Evolutionary conservation across 1,140 invertebrate species (phyloP).

Genomic region (Adelges cooleyi): DNA sequence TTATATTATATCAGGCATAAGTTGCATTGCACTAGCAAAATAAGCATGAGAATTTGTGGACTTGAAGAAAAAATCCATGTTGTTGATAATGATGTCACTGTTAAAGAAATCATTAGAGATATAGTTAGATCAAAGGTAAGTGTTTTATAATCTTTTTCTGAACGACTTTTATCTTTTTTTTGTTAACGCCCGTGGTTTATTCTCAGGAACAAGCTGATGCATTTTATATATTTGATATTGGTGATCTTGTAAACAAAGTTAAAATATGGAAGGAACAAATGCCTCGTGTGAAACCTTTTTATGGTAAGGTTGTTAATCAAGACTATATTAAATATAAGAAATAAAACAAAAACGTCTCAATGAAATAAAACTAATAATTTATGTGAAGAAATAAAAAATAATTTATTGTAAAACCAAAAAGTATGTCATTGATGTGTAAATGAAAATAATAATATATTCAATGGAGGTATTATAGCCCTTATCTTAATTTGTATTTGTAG

Average conservation of each 20-base stretch:
- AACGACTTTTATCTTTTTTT: too few species aligned
- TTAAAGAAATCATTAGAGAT: slow-evolving; percentile 7
- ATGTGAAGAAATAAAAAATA: too few species aligned
- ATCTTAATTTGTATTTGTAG: too few species aligned
- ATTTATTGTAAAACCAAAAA: too few species aligned
- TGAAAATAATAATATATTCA: too few species aligned
- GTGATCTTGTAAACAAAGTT: slow-evolving; percentile 75
- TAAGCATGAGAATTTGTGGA: slow-evolving; percentile 1
- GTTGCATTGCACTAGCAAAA: slow-evolving; percentile 2
- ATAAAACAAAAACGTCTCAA: not conserved
- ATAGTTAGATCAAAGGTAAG: slow-evolving; percentile 26
- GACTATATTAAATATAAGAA: not conserved
- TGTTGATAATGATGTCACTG: slow-evolving; percentile 17
- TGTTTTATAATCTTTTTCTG: too few species aligned
- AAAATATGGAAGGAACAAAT: slow-evolving; percentile 70
- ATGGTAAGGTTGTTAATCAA: slow-evolving; percentile 51
- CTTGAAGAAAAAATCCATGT: slow-evolving; percentile 7
- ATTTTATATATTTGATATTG: slow-evolving; percentile 89
- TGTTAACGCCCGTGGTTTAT: too few species aligned
- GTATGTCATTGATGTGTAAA: too few species aligned
- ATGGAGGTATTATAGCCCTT: too few species aligned
- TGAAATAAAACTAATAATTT: slow-evolving; percentile 32
- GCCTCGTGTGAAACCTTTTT: slow-evolving; percentile 84
- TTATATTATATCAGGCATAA: slow-evolving; percentile 2
- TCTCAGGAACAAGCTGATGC: too few species aligned